A percentile compares a stretch with the other conserved stretches of the same genome.
Conservation (phyloP, 2,797 vertebrate genomes). For the Crocidura indochinensis region DNA sequence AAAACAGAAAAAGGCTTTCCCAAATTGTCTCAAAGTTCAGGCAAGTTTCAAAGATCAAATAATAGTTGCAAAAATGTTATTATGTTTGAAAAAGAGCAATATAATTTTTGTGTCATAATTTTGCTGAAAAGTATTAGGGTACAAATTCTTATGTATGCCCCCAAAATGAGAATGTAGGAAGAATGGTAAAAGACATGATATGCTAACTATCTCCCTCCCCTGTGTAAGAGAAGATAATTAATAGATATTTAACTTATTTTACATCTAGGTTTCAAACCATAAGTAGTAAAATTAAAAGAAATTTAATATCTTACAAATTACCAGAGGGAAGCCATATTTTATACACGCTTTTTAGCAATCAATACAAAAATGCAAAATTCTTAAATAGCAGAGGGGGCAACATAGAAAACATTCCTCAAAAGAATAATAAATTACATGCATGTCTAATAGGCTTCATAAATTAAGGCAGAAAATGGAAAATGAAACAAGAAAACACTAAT, state of each 20-base stretch:
- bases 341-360: not conserved
- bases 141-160: not conserved
- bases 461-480: not conserved
- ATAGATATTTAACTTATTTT: constrained; percentile 13
- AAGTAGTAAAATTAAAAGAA: not conserved
- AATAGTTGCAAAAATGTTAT: not conserved
- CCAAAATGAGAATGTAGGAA: not conserved
- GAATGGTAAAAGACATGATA: not conserved
- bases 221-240: not conserved
- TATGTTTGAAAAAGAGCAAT: constrained; percentile 6
- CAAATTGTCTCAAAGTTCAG: too few relatives aligned
- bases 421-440: not conserved
- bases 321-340: not conserved
- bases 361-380: constrained; percentile 9
- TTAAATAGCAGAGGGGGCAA: not conserved
- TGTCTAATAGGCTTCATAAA: not conserved
- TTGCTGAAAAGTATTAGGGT: not conserved
- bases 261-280: not conserved
- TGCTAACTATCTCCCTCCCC: not conserved
- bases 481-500: not conserved
- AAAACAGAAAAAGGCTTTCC: too few relatives aligned
- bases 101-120: constrained; percentile 1
- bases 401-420: not conserved
- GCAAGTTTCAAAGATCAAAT: not conserved
- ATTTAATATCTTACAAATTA: constrained; percentile 23